These are phyloP conservation scores for Reticulitermes lucifugus DNA, from an alignment of 2,888 invertebrate species.

Conservation along the genomic window DNA sequence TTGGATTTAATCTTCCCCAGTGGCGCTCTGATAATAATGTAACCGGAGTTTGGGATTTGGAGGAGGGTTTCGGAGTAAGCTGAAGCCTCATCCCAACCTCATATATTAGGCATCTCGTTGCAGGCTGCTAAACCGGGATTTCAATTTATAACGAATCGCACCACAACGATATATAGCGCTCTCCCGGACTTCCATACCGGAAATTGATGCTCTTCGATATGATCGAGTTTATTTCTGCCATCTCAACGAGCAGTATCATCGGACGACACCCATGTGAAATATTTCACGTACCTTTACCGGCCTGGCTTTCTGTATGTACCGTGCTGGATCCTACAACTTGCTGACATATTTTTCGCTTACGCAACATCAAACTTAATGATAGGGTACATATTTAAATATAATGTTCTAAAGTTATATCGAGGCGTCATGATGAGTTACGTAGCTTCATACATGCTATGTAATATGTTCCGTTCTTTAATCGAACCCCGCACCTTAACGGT, in stretches of 20 bases:
- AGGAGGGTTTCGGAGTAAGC: background rate
- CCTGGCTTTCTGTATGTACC: background rate
- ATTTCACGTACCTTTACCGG: background rate
- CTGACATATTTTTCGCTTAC: background rate
- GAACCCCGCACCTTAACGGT: background rate
- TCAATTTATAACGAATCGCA: background rate
- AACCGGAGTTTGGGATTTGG: background rate
- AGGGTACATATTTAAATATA: background rate
- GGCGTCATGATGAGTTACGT: too few relatives aligned
- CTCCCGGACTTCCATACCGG: background rate
- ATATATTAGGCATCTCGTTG: too few relatives aligned
- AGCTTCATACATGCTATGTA: background rate
- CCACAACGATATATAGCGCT: background rate
- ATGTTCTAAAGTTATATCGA: too few relatives aligned
- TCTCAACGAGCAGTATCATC: background rate
- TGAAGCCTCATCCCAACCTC: background rate
- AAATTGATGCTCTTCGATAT: constrained; percentile 4
- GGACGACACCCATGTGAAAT: background rate
- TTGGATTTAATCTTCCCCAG: background rate
- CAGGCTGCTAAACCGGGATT: background rate
- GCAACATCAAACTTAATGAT: background rate
- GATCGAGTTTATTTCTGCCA: background rate
- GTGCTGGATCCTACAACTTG: background rate
- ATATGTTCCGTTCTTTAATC: background rate
- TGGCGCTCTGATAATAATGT: background rate